phyloP scores from a whole-genome alignment of 2,888 invertebrate species.

The Pristionchus maxplancki region DNA sequence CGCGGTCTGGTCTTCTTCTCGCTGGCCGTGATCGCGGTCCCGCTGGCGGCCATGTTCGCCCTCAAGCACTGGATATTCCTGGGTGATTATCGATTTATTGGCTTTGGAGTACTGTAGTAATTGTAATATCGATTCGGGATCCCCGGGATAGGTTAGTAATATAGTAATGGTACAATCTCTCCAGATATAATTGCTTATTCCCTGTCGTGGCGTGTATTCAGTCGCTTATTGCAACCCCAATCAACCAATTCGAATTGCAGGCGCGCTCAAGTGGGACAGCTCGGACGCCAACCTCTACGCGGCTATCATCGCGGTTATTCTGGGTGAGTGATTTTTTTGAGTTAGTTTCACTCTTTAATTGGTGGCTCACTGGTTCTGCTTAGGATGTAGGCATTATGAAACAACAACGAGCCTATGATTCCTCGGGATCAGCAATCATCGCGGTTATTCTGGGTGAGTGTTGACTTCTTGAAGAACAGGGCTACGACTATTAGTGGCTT shows the following conservation, averaged over 20 bases:
- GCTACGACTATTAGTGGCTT: slow-evolving; percentile 35
- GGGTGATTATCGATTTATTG: slow-evolving; percentile 58
- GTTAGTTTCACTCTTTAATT: too few relatives aligned
- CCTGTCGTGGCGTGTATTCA: not conserved
- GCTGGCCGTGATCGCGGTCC: slow-evolving; percentile 73
- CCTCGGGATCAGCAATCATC: too few relatives aligned
- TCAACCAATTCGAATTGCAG: slow-evolving; percentile 58
- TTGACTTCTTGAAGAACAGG: too few relatives aligned
- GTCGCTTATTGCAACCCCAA: not conserved
- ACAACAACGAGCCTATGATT: too few relatives aligned
- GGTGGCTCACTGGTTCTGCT: too few relatives aligned
- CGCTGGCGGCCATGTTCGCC: slow-evolving; percentile 76
- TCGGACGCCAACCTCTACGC: slow-evolving; percentile 75
- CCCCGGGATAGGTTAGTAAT: not conserved
- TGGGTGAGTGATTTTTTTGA: slow-evolving; percentile 55
- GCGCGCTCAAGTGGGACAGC: slow-evolving; percentile 64
- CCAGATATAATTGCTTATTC: not conserved
- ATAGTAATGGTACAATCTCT: not conserved
- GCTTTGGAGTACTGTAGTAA: too few relatives aligned
- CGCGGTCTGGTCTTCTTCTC: slow-evolving; percentile 74
- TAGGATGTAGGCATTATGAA: too few relatives aligned
- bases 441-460: not conserved
- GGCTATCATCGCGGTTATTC: slow-evolving; percentile 75
- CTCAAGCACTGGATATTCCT: slow-evolving; percentile 73
- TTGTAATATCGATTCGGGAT: too few relatives aligned